Evolutionary conservation across 2,888 invertebrate species (phyloP), one percentile per base, ranked within the genome.

Genomic region (Anthoptus insignis): DNA sequence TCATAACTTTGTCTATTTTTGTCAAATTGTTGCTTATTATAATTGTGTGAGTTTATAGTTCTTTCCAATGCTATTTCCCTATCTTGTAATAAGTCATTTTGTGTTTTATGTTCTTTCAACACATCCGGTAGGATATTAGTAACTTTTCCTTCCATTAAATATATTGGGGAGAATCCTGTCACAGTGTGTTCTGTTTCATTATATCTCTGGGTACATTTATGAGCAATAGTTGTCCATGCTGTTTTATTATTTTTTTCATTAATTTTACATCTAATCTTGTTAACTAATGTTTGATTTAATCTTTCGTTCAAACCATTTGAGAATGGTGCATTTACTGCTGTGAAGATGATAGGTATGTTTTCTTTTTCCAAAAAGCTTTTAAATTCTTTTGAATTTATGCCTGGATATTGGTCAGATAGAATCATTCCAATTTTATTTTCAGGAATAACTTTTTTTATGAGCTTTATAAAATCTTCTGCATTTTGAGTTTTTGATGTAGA

Each of bases 341-440:
- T n/a, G n/a, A n/a, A n/a, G n/a, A n/a, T n/a, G n/a, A n/a, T n/a
- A n/a, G n/a, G n/a, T n/a, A n/a, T n/a, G n/a, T n/a, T n/a, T n/a
- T n/a, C n/a, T n/a, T n/a, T n/a, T n/a, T n/a, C n/a, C n/a, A n/a
- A n/a, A 27, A 27, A 27, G 27, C 7, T 27, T 27, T 73, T 73
- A 14, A 73, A 73, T 22, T 75, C 66, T 47, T 60, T 73, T 2
- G 76, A 77, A 64, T 77, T 77, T 7, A 77, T 72, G 4, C 76
- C 76, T 5, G 78, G 77, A 49, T 76, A 74, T 69, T 76, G 76
- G 34, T 76, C 70, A 3, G 65, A 22, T 7, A 68, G 59, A 54
- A 66, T 6, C 65, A 65, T 59, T 4, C 59, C 61, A 66, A 70
- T 66, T 7, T 64, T 9, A 0, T 9, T 52, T 14, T 63, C 56